Conservation (phyloP, 2,888 invertebrate genomes). For the Rhingia campestris region DNA sequence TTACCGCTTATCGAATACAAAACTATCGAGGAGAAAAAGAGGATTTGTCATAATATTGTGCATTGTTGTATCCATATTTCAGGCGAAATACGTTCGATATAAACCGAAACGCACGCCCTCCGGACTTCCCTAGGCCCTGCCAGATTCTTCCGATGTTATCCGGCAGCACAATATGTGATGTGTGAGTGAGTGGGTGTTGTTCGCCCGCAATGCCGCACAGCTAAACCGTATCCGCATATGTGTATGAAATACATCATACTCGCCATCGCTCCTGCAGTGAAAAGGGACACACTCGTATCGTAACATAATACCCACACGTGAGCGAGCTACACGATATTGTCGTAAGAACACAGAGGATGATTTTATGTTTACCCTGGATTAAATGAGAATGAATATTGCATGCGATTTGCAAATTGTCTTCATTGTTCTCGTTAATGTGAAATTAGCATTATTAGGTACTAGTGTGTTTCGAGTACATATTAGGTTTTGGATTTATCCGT, state of each 20-base stretch:
- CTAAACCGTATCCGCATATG: conserved; percentile 8
- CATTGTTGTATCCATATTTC: conserved; percentile 55
- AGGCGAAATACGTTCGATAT: conserved; percentile 51
- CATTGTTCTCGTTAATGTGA: conserved; percentile 74
- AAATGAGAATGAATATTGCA: conserved; percentile 74
- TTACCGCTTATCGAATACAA: conserved; percentile 21
- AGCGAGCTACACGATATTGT: conserved; percentile 66
- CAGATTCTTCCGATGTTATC: conserved; percentile 4
- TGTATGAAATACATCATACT: conserved; percentile 37
- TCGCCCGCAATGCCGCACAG: conserved; percentile 12
- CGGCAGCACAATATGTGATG: conserved; percentile 1
- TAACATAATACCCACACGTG: conserved; percentile 36
- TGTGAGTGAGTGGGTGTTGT: conserved; percentile 1
- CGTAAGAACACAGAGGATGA: conserved; percentile 73
- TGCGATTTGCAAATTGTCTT: conserved; percentile 75
- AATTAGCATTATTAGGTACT: conserved; percentile 74
- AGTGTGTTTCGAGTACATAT: conserved; percentile 64
- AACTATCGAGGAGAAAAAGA: conserved; percentile 60
- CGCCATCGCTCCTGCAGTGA: conserved; percentile 23
- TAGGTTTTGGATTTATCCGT: conserved; percentile 71
- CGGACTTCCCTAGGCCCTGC: conserved; percentile 1
- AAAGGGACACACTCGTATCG: conserved; percentile 40
- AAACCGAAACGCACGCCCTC: conserved; percentile 14
- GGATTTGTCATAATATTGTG: conserved; percentile 69
- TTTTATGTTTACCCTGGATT: conserved; percentile 74